phyloP scores from a whole-genome alignment of 2,113 vertebrate species.

The Varanus komodoensis region DNA sequence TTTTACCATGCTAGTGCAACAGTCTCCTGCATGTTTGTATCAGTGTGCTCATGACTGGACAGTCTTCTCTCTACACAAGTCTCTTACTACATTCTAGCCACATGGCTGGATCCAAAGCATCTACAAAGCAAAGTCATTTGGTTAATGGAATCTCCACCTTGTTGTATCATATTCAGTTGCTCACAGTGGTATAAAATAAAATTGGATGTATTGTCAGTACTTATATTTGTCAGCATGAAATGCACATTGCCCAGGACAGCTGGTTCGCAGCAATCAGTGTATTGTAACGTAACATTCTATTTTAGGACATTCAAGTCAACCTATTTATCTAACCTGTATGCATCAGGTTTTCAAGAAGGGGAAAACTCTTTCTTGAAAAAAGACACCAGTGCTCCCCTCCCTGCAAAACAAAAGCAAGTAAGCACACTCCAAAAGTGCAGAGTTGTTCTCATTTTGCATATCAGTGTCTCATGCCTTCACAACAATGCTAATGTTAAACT shows the following conservation, averaged over 20 bases:
- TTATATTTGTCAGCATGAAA: conserved; percentile 27
- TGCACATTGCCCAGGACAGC: not conserved
- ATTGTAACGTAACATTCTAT: conserved; percentile 14
- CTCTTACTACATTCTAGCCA: not conserved
- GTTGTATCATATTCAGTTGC: not conserved
- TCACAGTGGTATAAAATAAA: not conserved
- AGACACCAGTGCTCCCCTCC: not conserved
- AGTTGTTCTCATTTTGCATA: conserved; percentile 47
- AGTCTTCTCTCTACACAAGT: not conserved
- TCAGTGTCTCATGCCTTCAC: conserved; percentile 12
- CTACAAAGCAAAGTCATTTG: not conserved
- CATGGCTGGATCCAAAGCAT: not conserved
- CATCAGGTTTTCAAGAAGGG: conserved; percentile 10
- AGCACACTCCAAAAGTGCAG: conserved; percentile 5
- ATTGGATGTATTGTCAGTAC: conserved; percentile 19
- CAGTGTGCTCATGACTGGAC: not conserved
- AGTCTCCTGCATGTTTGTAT: not conserved
- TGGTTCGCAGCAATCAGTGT: conserved; percentile 24
- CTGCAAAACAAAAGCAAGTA: not conserved
- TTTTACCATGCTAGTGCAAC: not conserved
- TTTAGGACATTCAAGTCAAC: conserved; percentile 21
- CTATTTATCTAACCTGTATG: conserved; percentile 8
- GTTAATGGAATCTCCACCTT: not conserved
- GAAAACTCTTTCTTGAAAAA: conserved; percentile 16
- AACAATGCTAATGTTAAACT: conserved; percentile 20